These are phyloP conservation scores for Leucophora obtusa DNA, from an alignment of 2,888 invertebrate species.

Conservation along the genomic window DNA sequence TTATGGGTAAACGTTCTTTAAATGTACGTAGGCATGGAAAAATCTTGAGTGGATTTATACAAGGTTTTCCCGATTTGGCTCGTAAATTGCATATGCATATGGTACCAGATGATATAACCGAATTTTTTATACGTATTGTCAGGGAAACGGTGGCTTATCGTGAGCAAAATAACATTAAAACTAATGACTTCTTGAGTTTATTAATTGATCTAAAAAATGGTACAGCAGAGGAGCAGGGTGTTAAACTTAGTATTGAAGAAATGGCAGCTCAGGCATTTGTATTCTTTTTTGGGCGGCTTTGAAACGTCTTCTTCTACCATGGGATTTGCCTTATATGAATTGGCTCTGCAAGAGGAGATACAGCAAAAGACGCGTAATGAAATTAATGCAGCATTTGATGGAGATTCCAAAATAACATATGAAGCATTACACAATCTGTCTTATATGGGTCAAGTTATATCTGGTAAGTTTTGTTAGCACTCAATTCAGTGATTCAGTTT, in stretches of 20 bases:
- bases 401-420: slow-evolving; percentile 70
- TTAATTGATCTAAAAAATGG: slow-evolving; percentile 79
- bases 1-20: slow-evolving; percentile 69
- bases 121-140: slow-evolving; percentile 78
- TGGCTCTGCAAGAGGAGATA: slow-evolving; percentile 74
- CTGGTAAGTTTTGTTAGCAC: slow-evolving; percentile 67
- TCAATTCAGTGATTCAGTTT: too few relatives aligned
- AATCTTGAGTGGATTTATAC: background rate
- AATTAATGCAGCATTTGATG: slow-evolving; percentile 70
- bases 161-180: slow-evolving; percentile 74
- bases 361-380: slow-evolving; percentile 79
- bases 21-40: slow-evolving; percentile 54
- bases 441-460: slow-evolving; percentile 72
- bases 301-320: slow-evolving; percentile 83
- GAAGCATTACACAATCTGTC: slow-evolving; percentile 72
- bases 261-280: slow-evolving; percentile 74
- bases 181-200: slow-evolving; percentile 82
- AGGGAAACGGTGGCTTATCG: slow-evolving; percentile 68
- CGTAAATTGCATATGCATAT: slow-evolving; percentile 67
- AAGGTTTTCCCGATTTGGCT: slow-evolving; percentile 68
- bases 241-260: slow-evolving; percentile 70
- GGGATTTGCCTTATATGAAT: slow-evolving; percentile 78
- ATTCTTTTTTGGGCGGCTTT: slow-evolving; percentile 80
- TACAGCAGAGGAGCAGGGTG: slow-evolving; percentile 66
- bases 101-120: slow-evolving; percentile 67